These are phyloP conservation scores for Lepidochitona cinerea DNA, from an alignment of 2,888 invertebrate genomes.

Conservation along the genomic window DNA sequence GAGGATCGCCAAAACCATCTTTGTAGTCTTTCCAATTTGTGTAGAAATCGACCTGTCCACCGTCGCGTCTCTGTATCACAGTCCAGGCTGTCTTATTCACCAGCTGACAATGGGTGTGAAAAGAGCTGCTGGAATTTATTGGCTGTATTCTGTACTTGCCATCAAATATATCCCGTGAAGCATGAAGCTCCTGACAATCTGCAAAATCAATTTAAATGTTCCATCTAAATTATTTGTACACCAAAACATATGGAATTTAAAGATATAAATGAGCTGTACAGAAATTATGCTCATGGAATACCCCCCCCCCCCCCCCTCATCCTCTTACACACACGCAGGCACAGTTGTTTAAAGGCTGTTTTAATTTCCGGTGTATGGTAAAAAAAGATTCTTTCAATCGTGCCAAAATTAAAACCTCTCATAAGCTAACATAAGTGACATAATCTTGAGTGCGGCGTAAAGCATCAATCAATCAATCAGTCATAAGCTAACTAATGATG, in stretches of 20 bases:
- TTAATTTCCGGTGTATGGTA: too few species aligned
- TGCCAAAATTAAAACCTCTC: too few species aligned
- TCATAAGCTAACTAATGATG: too few species aligned
- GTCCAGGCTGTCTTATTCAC: conserved; percentile 75
- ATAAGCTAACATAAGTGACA: too few species aligned
- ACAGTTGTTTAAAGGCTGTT: too few species aligned
- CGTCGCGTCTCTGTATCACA: conserved; percentile 83
- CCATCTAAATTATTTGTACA: not conserved
- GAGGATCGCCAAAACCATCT: conserved; percentile 80
- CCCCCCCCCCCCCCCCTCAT: too few species aligned
- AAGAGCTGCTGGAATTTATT: conserved; percentile 14
- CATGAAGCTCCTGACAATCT: conserved; percentile 30
- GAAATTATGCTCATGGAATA: too few species aligned
- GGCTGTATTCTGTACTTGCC: conserved; percentile 28
- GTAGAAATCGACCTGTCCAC: conserved; percentile 85
- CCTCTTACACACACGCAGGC: too few species aligned
- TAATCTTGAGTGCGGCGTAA: too few species aligned
- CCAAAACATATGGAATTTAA: not conserved
- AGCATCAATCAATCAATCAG: too few species aligned
- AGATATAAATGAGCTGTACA: too few species aligned
- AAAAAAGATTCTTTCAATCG: too few species aligned
- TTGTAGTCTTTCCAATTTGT: conserved; percentile 86
- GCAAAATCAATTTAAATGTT: conserved; percentile 9
- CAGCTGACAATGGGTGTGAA: conserved; percentile 28
- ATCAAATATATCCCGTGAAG: conserved; percentile 11